Evolutionary conservation across 2,888 invertebrate genomes (phyloP), one percentile per base, ranked within the genome.

Genomic region (Empis stercorea): DNA sequence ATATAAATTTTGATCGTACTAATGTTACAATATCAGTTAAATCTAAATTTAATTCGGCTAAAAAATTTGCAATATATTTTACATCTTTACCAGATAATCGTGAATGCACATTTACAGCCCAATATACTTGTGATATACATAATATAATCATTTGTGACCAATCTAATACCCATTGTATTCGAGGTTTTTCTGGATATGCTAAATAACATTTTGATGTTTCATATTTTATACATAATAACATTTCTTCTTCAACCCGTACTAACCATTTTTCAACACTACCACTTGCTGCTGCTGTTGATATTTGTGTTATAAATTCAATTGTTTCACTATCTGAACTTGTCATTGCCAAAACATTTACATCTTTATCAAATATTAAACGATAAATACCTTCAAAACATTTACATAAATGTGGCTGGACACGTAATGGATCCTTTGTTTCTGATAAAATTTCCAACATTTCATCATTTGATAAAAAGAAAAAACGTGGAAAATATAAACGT

Each of bases 381-480:
- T 72, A 71, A 46, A 85, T 78, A 9, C 79, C 82, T 57, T 79
- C 78, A 59, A 85, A 85, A 61, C 81, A 83, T 62, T 83, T 83
- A 57, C 74, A 76, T 40, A 83, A 61, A 61, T 78, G 76, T 0
- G 78, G 76, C 54, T 78, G 75, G 6, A 80, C 78, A 43, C 76
- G 69, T 11, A 72, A 54, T 0, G 76, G 76, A 60, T 80, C 76
- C 59, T 76, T 77, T 2, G 79, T 77, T 63, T 82, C 79, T 2
- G 84, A 81, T 20, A 87, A 65, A 52, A 86, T 79, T 57, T 80
- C 78, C 44, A 85, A 66, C 65, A 86, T 74, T 64, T 85, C 84
- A 54, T 79, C 78, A 61, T 86, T 83, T 1, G 84, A 82, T 46
- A 86, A 63, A 58, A 86, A 86, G 67, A 84, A 85, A 59, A 87